Evolutionary conservation across 2,797 vertebrate species (phyloP), one percentile per base, ranked within the genome.

Genomic region (Megaceryle alcyon): DNA sequence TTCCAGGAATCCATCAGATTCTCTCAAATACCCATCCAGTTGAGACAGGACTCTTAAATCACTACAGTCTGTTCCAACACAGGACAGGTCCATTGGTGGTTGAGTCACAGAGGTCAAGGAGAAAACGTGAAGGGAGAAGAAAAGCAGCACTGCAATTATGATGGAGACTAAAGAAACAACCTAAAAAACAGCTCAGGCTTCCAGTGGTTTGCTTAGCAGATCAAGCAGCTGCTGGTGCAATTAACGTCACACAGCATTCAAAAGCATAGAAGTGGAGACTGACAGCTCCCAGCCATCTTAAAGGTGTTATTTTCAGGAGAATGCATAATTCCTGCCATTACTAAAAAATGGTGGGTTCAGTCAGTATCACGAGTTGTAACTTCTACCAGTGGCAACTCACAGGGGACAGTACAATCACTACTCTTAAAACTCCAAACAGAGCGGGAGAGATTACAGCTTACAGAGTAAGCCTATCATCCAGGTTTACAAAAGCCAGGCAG

Each of bases 321-420:
- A 94, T 7, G 28, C 2, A 3, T 86, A 92, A 97, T 86, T 94
- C 54, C 77, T 90, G 81, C 86, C 82, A 64, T 88, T 91, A 79
- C 23, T 92, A 90, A 64, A n/a, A 92, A 86, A 80, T 68, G 73
- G 75, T 64, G 73, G 66, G 80, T 90, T 97, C 94, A 82, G 92
- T 86, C 91, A 81, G 4, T 75, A 92, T 41, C 76, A 66, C 0
- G 0, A 91, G 77, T 37, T 86, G 85, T 71, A 88, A 68, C 90
- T 94, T 88, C 59, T 77, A 9, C 59, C 64, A 60, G 70, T 53
- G 59, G 61, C 51, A 92, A 83, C 85, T 94, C 87, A 33, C 65
- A 35, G 90, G 86, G 80, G 61, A 92, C 35, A 15, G 77, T 10
- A 72, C 56, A 94, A 90, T 65, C 78, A 68, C 85, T 82, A 28